Evolutionary conservation across 2,888 invertebrate species (phyloP), one percentile per base, ranked within the genome.

Genomic region (Dendrolimus houi): DNA sequence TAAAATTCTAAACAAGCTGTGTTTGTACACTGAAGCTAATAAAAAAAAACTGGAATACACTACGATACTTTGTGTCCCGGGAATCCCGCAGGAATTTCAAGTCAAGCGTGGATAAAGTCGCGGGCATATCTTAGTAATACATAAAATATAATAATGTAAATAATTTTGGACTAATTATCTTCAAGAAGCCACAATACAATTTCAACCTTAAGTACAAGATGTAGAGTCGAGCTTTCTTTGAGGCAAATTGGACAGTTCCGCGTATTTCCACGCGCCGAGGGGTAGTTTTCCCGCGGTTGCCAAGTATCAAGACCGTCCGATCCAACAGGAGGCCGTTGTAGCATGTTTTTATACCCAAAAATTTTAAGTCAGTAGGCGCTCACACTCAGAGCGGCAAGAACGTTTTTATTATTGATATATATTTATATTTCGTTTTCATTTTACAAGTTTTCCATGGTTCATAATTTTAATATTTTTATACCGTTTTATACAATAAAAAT

Each of bases 341-440:
- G 89, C 89, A 87, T 90, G 90, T 90, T 90, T 90, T 90, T 90
- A 90, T 90, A 83, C 90, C 90, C 89, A 90, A 90, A 90, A 90
- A 90, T 90, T 90, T 90, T 88, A 90, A 90, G 87, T 89, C 90
- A 90, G 90, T 90, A 89, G 90, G 88, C 90, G 89, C 90, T 88
- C 88, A 87, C 79, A 88, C 90, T 85, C 90, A 72, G 90, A 83
- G 84, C 87, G 78, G 87, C 87, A 85, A 81, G 85, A 82, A 90
- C 90, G 90, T 83, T 88, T 87, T 86, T 90, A 90, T 87, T 87
- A 88, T 85, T 88, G 87, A 85, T 89, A 90, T 90, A 89, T 89
- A 90, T 89, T 89, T 90, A 90, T 90, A 90, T 90, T 89, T 89
- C 88, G 89, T 88, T 90, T 88, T 87, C 78, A 88, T 90, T 47